These are phyloP conservation scores for Drosophila watanabei DNA, from an alignment of 1,140 invertebrate species.

Conservation along the genomic window DNA sequence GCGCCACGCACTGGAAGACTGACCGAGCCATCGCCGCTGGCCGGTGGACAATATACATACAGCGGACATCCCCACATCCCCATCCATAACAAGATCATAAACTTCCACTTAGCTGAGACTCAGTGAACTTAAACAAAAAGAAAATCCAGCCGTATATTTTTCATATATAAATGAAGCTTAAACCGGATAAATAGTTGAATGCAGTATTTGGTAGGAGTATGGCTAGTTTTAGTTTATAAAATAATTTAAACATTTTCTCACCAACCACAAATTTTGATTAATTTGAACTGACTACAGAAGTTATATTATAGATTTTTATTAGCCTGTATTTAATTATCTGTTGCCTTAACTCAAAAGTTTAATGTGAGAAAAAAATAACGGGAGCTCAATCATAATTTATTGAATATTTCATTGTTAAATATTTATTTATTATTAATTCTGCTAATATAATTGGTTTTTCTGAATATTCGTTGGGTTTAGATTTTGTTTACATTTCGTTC, in stretches of 20 bases:
- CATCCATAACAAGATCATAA: slow-evolving; percentile 18
- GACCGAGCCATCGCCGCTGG: slow-evolving; percentile 2
- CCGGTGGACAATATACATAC: slow-evolving; percentile 8
- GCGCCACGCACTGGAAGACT: slow-evolving; percentile 41
- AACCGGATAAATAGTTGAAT: background rate
- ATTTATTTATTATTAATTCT: slow-evolving; percentile 5
- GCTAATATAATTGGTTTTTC: slow-evolving; percentile 1
- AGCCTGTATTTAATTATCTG: background rate
- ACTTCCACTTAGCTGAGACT: background rate
- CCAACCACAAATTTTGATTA: background rate
- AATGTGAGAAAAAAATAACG: background rate
- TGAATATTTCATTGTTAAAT: background rate
- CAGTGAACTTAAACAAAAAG: background rate
- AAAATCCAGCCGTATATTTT: background rate
- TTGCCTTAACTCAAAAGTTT: too few species aligned
- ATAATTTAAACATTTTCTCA: background rate
- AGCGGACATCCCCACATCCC: slow-evolving; percentile 35
- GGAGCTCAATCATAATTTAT: background rate
- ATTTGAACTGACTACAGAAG: too few species aligned
- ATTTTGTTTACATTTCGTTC: slow-evolving; percentile 26
- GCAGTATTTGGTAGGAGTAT: too few species aligned
- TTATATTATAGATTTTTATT: background rate
- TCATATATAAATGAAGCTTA: background rate
- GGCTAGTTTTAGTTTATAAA: too few species aligned
- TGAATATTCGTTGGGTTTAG: background rate